Evolutionary conservation across 1,140 invertebrate genomes (phyloP).

Genomic region (Asbolus verrucosus): DNA sequence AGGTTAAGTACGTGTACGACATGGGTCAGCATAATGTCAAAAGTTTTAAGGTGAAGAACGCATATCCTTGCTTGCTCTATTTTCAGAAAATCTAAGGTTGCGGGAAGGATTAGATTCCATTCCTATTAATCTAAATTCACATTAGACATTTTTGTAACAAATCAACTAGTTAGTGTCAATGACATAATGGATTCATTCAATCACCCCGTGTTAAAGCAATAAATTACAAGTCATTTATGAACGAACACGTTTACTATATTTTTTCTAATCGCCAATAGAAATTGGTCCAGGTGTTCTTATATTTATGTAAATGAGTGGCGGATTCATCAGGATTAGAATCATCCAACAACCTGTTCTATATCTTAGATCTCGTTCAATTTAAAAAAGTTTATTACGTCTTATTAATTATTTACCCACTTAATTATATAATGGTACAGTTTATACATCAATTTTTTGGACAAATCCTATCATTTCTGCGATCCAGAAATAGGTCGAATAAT

Average conservation of each 20-base stretch:
- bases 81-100: slow-evolving; percentile 21
- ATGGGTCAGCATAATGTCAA: slow-evolving; percentile 25
- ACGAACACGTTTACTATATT: slow-evolving; percentile 42
- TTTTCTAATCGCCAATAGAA: slow-evolving; percentile 42
- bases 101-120: not conserved
- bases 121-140: slow-evolving; percentile 24
- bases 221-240: slow-evolving; percentile 39
- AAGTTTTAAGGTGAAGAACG: slow-evolving; percentile 27
- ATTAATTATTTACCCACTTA: slow-evolving; percentile 26
- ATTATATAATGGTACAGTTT: slow-evolving; percentile 26
- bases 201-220: slow-evolving; percentile 31
- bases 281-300: slow-evolving; percentile 37
- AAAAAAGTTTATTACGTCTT: slow-evolving; percentile 40
- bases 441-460: not conserved
- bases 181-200: slow-evolving; percentile 38
- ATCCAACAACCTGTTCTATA: slow-evolving; percentile 52
- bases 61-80: slow-evolving; percentile 25
- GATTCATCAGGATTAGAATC: slow-evolving; percentile 49
- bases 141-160: slow-evolving; percentile 11
- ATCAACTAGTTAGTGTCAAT: slow-evolving; percentile 36
- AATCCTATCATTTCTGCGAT: not conserved
- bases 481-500: too few relatives aligned
- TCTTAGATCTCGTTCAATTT: slow-evolving; percentile 40
- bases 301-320: slow-evolving; percentile 30
- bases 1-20: slow-evolving; percentile 18